Base-by-base conservation (phyloP, 2,888 invertebrate species). In the Calliscelio sp. region DNA sequence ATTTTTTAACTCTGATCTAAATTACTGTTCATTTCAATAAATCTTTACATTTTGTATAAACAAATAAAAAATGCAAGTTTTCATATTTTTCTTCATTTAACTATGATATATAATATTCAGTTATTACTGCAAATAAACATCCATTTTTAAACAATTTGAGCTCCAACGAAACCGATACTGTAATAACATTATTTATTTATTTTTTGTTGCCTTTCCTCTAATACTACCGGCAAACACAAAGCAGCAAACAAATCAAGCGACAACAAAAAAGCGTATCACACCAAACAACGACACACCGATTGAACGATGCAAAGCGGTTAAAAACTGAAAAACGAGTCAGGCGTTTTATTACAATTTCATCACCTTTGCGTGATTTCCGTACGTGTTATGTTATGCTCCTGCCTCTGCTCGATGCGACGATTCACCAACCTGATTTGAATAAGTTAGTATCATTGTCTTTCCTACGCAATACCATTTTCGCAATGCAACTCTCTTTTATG, bases 351-450 rank as follows among this genome's bases (percentile, higher is more conserved):
- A 71, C 84, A 85, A 86, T 87, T 91, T 91, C 92, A 90, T 93
- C 93, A 95, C 95, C 95, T 95, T 94, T 95, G 95, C 89, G 95
- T 95, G 90, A 95, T 94, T 94, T 95, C 95, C 92, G 95, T 95
- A 93, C 95, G 95, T 89, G 95, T 95, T 93, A 95, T 94, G 93
- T 95, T 95, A 94, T 95, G 95, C 93, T 95, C 95, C 93, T 95
- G 95, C 91, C 95, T 94, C 93, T 95, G 95, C 93, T 95, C 95
- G 93, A 95, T 94, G 92, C 95, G 94, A 91, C 95, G 94, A 93
- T 95, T 95, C 94, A 95, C 95, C 94, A 95, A 94, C 94, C 95
- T 95, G 93, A 89, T 89, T 89, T 88, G 79, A 88, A 89, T 87
- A 89, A 91, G 87, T 86, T 68, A 85, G 81, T 71, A 81, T 85